Percentiles rank a stretch among this genome's conserved stretches.
These are phyloP conservation scores for Procambarus virginalis DNA, from an alignment of 1,140 invertebrate species.

Conservation along the genomic window DNA sequence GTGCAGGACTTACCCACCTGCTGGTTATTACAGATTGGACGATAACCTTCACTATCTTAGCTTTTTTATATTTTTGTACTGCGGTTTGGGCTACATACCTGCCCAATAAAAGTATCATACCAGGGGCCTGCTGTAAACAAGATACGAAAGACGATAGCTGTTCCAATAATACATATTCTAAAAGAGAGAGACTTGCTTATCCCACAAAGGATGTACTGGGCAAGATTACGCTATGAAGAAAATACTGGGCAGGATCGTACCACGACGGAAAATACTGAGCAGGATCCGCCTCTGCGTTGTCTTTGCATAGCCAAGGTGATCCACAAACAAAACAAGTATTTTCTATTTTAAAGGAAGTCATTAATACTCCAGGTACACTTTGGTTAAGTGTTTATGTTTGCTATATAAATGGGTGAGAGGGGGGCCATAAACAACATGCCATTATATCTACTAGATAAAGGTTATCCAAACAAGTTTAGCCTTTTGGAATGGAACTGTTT, in stretches of 20 bases:
- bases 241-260: background rate
- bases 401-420: conserved; percentile 61
- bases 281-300: background rate
- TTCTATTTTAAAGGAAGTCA: conserved; percentile 38
- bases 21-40: conserved; percentile 26
- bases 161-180: background rate
- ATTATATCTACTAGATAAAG: conserved; percentile 43
- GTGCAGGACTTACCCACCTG: conserved; percentile 46
- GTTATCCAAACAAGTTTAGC: conserved; percentile 45
- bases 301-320: background rate
- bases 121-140: background rate
- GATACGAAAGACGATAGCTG: background rate
- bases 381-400: conserved; percentile 57
- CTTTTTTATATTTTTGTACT: conserved; percentile 34
- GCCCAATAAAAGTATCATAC: background rate
- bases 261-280: background rate
- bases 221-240: background rate
- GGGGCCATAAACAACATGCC: conserved; percentile 64
- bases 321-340: conserved; percentile 15
- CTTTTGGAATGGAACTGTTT: conserved; percentile 58
- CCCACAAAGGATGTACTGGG: background rate
- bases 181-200: background rate
- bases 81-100: background rate
- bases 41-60: conserved; percentile 33
- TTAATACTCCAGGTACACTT: conserved; percentile 27